phyloP scores from a whole-genome alignment of 1,140 invertebrate species.

The Anthonomus grandis region DNA sequence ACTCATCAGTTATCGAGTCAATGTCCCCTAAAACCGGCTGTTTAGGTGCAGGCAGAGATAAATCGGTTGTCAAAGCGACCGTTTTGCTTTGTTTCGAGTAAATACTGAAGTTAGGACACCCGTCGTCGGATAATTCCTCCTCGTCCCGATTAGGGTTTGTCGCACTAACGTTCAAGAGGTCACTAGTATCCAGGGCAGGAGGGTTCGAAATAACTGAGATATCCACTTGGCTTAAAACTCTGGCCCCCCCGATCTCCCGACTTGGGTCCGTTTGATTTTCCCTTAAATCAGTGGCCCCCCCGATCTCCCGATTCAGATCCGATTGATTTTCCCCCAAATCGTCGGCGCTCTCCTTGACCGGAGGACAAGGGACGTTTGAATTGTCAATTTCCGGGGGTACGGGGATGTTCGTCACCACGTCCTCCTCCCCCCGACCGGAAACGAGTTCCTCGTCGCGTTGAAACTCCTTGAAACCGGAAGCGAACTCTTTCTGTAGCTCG shows the following conservation, averaged over 20 bases:
- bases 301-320: not conserved
- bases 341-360: not conserved
- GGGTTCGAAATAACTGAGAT: not conserved
- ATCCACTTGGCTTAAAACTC: not conserved
- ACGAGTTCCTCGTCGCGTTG: not conserved
- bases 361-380: not conserved
- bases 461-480: conserved; percentile 5
- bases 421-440: not conserved
- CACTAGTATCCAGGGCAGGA: not conserved
- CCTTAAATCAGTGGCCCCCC: not conserved
- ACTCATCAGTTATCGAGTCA: conserved; percentile 10
- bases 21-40: not conserved
- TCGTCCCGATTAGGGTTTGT: conserved; percentile 42
- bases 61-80: conserved; percentile 59
- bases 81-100: conserved; percentile 76
- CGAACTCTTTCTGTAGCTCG: conserved; percentile 9
- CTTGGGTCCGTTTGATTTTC: not conserved
- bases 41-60: conserved; percentile 41
- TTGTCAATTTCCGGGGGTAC: not conserved
- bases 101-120: conserved; percentile 80
- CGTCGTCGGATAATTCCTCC: conserved; percentile 62
- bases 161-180: conserved; percentile 16
- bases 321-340: not conserved
- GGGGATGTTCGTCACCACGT: not conserved
- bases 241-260: not conserved